Conservation (phyloP, 2,113 vertebrate species). For the Mesembrinibis cayennensis region DNA sequence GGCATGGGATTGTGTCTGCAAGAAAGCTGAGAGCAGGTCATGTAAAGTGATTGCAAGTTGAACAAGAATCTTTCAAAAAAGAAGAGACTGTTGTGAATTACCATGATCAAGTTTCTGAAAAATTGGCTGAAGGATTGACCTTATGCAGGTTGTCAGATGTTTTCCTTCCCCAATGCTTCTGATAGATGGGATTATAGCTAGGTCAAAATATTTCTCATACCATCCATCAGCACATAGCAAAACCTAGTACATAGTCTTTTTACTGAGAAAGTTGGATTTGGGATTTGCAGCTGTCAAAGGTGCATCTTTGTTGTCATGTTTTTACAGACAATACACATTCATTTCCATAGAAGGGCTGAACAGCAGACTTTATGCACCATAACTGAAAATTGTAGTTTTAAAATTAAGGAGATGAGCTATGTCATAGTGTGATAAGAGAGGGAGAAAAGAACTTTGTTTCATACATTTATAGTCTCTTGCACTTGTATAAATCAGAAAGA, state of each 20-base stretch:
- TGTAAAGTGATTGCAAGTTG: not conserved
- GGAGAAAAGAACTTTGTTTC: not conserved
- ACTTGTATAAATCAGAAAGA: not conserved
- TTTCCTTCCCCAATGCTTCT: not conserved
- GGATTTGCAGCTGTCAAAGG: not conserved
- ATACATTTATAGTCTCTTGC: not conserved
- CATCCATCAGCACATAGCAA: rapidly evolving
- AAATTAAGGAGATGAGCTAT: not conserved
- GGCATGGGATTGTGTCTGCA: not conserved
- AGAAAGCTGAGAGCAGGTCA: not conserved
- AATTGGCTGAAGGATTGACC: not conserved
- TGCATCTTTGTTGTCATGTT: not conserved
- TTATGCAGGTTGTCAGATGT: not conserved
- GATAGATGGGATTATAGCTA: not conserved
- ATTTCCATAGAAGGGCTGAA: not conserved
- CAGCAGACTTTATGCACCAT: not conserved
- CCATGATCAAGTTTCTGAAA: not conserved
- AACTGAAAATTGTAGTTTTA: not conserved
- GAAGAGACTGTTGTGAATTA: not conserved
- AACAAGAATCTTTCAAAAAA: not conserved
- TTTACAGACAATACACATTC: not conserved
- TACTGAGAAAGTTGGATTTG: not conserved
- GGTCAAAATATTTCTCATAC: not conserved
- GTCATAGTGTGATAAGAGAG: not conserved
- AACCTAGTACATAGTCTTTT: not conserved